Evolutionary conservation across 2,113 vertebrate genomes (phyloP), one percentile per base, ranked within the genome.

Genomic region (Gambusia affinis): DNA sequence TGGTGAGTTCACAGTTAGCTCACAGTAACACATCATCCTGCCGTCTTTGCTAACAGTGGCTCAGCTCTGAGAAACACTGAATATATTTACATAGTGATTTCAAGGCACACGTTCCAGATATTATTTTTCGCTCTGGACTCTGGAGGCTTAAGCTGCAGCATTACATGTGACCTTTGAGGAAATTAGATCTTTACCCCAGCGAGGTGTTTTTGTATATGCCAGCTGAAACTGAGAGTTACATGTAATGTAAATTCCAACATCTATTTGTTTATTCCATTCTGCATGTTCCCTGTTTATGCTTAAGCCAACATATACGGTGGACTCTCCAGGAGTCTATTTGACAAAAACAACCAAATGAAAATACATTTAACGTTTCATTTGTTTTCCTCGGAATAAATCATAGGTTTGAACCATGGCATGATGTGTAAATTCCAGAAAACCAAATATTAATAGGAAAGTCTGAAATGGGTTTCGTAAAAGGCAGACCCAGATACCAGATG

Each of bases 121-220:
- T 67, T 54, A 28, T 39, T 70, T 54, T 29, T 0, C 35, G 10
- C 0, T n/a, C 22, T 28, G 31, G 27, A 67, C 29, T 75, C 27
- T 28, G 29, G 37, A 60, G 64, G 64, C 27, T 33, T 65, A 11
- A 37, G 72, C 31, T 63, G 8, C 19, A 39, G 60, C 64, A 42
- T 64, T 37, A 63, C 60, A 42, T 71, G 8, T 83, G 64, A 75
- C 68, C 67, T 75, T 79, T 75, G n/a, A 64, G 67, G 66, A 74
- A 64, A 72, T 75, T 8, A 63, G 70, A 67, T 72, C 11, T 75
- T 44, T 61, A 12, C 14, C 19, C 37, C 29, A 73, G 14, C 3
- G n/a, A 63, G n/a, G 7, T 44, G 31, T 70, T 62, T 60, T 15
- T 51, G 54, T 39, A 39, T 51, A 35, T 35, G 37, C 15, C 35